Conservation (phyloP, 2,797 vertebrate genomes). For the Tadarida brasiliensis region DNA sequence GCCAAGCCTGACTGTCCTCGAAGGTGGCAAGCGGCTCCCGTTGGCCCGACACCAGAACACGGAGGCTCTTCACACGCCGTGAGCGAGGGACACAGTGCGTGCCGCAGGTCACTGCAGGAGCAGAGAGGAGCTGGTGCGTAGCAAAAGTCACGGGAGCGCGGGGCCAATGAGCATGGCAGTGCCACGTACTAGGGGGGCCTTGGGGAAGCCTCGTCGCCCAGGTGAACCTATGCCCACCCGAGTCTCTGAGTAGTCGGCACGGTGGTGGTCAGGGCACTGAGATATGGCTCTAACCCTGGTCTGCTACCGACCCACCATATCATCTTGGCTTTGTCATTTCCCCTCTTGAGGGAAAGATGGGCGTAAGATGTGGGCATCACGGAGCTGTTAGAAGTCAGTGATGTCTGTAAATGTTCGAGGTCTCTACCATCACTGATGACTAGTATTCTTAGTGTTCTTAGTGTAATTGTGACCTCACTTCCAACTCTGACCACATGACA, state of each 20-base stretch:
- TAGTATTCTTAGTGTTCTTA: too few relatives aligned
- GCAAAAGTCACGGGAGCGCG: rapidly evolving
- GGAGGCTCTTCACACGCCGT: neutral
- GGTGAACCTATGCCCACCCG: neutral
- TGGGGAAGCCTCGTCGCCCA: neutral
- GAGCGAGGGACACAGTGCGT: rapidly evolving
- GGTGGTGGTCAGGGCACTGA: neutral
- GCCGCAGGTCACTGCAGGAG: rapidly evolving
- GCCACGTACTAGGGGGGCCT: neutral
- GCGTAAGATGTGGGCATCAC: rapidly evolving
- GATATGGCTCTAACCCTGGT: rapidly evolving
- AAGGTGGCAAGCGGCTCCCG: neutral
- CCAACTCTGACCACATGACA: neutral
- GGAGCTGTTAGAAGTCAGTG: too few relatives aligned
- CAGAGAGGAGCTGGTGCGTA: neutral
- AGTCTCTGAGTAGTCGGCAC: neutral
- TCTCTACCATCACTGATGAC: neutral
- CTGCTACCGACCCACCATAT: neutral
- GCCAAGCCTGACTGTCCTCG: slow-evolving; percentile 64
- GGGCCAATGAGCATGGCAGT: rapidly evolving
- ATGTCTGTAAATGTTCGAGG: rapidly evolving
- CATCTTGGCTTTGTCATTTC: neutral
- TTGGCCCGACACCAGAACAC: neutral
- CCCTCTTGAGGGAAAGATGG: neutral
- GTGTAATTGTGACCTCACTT: too few relatives aligned